Conservation (phyloP, 2,888 invertebrate species). For the Piscicola geometra region DNA sequence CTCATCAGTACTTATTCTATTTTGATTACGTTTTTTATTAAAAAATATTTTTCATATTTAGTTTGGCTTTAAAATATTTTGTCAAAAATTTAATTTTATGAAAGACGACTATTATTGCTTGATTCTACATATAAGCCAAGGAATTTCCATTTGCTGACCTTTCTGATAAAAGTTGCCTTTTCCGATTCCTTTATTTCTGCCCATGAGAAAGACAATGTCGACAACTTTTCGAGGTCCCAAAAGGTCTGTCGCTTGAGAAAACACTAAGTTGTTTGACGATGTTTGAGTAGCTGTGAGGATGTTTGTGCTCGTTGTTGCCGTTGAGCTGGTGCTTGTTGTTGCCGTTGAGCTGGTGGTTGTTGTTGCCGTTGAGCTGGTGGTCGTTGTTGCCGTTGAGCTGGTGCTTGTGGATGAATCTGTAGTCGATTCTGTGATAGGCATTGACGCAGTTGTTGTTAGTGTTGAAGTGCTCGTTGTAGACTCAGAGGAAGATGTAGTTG, state of each 20-base stretch:
- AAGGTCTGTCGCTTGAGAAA: not conserved
- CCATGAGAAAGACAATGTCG: conserved; percentile 36
- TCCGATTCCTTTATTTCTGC: not conserved
- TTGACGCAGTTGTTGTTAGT: not conserved
- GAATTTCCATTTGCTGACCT: conserved; percentile 1
- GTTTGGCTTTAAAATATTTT: no score
- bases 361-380: not conserved
- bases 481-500: no score
- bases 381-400: not conserved
- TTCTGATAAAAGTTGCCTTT: conserved; percentile 20
- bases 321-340: not conserved
- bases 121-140: not conserved
- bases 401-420: conserved; percentile 7
- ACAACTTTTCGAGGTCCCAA: conserved; percentile 37
- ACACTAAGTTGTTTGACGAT: no score
- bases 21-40: no score
- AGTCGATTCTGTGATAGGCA: not conserved
- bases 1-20: no score
- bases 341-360: not conserved
- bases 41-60: no score
- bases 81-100: no score
- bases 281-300: no score
- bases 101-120: no score
- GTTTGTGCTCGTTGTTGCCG: no score
- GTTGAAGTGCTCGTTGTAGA: no score